Percentiles rank a stretch among this genome's conserved stretches.
Conservation (phyloP, 92 coral and sea anemone species). For the Epizoanthus stellaris region DNA sequence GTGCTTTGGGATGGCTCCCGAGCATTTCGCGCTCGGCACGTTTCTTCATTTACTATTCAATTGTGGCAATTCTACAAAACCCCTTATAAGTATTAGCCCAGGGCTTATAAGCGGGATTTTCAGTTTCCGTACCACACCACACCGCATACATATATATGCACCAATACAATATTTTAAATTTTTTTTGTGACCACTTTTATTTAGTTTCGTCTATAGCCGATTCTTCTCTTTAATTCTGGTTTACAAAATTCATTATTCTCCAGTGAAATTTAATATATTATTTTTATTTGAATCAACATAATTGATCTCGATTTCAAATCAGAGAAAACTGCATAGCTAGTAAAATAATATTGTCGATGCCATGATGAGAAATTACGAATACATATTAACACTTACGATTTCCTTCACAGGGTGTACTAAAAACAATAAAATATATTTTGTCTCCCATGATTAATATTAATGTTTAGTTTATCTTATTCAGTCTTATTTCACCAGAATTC, state of each 20-base stretch:
- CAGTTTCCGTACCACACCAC: too few species aligned
- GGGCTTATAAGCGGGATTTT: too few species aligned
- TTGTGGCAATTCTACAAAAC: too few species aligned
- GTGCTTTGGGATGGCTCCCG: too few species aligned
- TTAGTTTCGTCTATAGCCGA: conserved; percentile 4
- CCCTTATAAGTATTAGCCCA: too few species aligned
- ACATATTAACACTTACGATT: not conserved
- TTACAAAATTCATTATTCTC: conserved; percentile 4
- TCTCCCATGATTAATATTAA: conserved; percentile 29
- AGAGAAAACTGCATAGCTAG: not conserved
- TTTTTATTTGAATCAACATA: conserved; percentile 3
- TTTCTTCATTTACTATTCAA: too few species aligned
- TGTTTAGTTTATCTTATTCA: not conserved
- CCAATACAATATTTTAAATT: not conserved
- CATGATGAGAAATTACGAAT: not conserved
- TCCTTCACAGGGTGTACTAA: not conserved
- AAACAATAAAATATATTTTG: conserved; percentile 36
- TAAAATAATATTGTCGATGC: not conserved
- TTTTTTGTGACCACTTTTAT: conserved; percentile 22
- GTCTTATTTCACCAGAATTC: not conserved
- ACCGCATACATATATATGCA: not conserved
- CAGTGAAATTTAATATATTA: not conserved
- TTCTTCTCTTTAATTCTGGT: not conserved
- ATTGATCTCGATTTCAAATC: not conserved
- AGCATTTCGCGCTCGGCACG: too few species aligned